Percentiles rank a stretch among this genome's conserved stretches.
Evolutionary conservation across 2,888 invertebrate species (phyloP).

Genomic region (Ptychoptera contaminata): DNA sequence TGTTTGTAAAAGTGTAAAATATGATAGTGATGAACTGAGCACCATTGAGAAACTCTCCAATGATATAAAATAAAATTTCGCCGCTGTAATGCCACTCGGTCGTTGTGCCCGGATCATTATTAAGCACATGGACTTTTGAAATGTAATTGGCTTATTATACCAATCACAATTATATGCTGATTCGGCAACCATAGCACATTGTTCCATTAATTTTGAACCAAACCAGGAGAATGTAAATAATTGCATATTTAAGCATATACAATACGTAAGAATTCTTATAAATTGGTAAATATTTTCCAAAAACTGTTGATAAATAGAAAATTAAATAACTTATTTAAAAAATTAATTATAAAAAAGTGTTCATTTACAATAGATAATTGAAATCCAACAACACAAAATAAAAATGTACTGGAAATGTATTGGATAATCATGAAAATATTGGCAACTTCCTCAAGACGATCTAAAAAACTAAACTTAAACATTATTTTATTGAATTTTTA

Average conservation of each 20-base stretch:
- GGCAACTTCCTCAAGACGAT: conserved; percentile 1
- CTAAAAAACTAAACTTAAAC: conserved; percentile 1
- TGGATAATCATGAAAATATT: conserved; percentile 3
- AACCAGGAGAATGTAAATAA: conserved; percentile 4
- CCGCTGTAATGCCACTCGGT: conserved; percentile 6
- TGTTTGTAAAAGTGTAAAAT: conserved; percentile 3
- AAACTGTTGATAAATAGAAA: not conserved
- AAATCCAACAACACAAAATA: conserved; percentile 3
- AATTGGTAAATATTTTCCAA: conserved; percentile 3
- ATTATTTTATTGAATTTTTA: too few species aligned
- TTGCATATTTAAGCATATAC: conserved; percentile 3
- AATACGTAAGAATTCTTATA: conserved; percentile 1
- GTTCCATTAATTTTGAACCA: conserved; percentile 2
- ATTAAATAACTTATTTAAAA: not conserved
- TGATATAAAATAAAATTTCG: conserved; percentile 8
- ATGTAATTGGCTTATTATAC: conserved; percentile 5
- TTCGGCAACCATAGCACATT: conserved; percentile 3
- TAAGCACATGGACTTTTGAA: conserved; percentile 5
- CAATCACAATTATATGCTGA: conserved; percentile 7
- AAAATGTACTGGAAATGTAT: conserved; percentile 3
- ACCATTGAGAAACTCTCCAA: conserved; percentile 7
- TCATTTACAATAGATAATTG: not conserved
- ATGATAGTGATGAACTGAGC: conserved; percentile 1
- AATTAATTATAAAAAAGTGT: not conserved
- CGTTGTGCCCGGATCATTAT: conserved; percentile 6